Conservation (phyloP, 2,797 vertebrate species). For the Scolopax bukidnonensis region DNA sequence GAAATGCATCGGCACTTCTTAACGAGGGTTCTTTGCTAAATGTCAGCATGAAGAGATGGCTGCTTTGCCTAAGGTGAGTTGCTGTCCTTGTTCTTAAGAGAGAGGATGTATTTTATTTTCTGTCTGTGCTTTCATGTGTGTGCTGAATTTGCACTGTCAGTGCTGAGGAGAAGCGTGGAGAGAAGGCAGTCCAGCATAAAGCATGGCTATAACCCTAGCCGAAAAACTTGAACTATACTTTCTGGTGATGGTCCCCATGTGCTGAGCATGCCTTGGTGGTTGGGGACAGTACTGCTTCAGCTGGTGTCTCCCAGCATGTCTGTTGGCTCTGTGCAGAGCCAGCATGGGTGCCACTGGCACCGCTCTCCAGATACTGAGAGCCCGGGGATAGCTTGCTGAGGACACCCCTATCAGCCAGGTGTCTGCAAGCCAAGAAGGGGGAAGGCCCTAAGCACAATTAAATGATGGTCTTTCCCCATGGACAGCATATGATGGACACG, state of each 20-base stretch:
- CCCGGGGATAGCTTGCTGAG: not conserved
- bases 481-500: not conserved
- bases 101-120: not conserved
- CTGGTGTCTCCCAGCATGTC: not conserved
- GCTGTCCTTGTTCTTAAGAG: not conserved
- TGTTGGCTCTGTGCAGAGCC: not conserved
- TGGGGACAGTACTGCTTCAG: not conserved
- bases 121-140: not conserved
- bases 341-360: not conserved
- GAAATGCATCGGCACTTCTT: not conserved
- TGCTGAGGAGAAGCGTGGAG: not conserved
- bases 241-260: not conserved
- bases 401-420: not conserved
- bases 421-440: not conserved
- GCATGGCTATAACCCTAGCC: not conserved
- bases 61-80: not conserved
- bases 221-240: not conserved
- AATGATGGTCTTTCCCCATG: not conserved
- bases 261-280: not conserved
- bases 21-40: not conserved
- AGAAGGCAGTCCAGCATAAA: not conserved
- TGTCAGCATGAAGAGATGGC: not conserved
- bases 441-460: not conserved
- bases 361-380: not conserved
- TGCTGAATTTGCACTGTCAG: not conserved